phyloP scores from a whole-genome alignment of 2,797 vertebrate species.

The Spheniscus humboldti region DNA sequence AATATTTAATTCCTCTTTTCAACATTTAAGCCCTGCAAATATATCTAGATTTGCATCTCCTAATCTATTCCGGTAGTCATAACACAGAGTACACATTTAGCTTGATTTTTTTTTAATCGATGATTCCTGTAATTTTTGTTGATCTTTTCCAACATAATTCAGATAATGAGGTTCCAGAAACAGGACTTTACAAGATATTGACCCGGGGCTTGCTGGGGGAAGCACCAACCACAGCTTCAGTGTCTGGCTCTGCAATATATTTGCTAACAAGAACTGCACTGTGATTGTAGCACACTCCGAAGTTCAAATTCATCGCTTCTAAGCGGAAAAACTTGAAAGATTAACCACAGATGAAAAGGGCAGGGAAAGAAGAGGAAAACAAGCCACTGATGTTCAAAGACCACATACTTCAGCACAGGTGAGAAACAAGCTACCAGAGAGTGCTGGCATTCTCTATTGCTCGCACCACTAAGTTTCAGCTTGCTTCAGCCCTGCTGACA shows the following conservation, averaged over 20 bases:
- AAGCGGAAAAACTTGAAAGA: not conserved
- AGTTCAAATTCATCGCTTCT: not conserved
- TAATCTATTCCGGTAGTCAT: not conserved
- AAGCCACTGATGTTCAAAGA: not conserved
- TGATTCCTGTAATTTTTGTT: not conserved
- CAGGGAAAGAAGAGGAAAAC: not conserved
- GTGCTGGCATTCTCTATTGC: not conserved
- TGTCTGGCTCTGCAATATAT: not conserved
- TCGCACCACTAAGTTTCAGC: not conserved
- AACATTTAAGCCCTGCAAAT: not conserved
- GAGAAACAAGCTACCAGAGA: not conserved
- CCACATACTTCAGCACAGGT: not conserved
- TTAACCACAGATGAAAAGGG: not conserved
- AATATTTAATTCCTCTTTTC: slow-evolving; percentile 17
- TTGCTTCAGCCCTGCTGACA: not conserved
- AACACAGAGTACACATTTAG: not conserved
- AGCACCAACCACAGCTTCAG: not conserved
- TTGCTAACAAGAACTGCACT: not conserved
- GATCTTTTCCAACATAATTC: not conserved
- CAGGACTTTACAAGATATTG: not conserved
- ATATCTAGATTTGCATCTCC: slow-evolving; percentile 6
- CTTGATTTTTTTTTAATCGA: not conserved
- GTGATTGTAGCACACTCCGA: not conserved
- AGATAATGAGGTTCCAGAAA: not conserved
- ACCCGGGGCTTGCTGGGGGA: not conserved